Evolutionary conservation across 2,888 invertebrate genomes (phyloP), one percentile per base, ranked within the genome.

Genomic region (Chironomus tentans): DNA sequence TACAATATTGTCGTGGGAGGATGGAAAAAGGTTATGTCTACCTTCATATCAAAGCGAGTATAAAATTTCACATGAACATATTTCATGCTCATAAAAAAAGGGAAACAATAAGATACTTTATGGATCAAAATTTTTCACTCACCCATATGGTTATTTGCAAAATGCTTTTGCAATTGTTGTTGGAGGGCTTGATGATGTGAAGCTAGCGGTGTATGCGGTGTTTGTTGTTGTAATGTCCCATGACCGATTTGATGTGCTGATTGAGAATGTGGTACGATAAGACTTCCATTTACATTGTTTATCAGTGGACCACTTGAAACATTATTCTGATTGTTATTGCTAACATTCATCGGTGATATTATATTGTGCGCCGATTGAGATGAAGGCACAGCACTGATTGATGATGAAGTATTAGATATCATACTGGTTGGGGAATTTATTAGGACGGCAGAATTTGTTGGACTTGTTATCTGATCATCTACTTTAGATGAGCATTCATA

Each of bases 121-220:
- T 38, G 38, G 38, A 38, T 38, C 38, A 38, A 38, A 38, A 38
- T 65, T 24, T 24, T 13, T 4, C 50, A 82, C 84, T 84, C 78
- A 84, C 84, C 84, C 79, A 82, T 83, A 82, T 83, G 84, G 80
- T 81, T 84, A 82, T 82, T 83, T 80, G 82, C 83, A 79, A 87
- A 87, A 80, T 88, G 87, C 81, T 88, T 88, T 80, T 88, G 88
- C 80, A 87, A 85, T 79, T 85, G 88, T 85, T 87, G 84, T 81
- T 88, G 88, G 80, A 87, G 84, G 78, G 87, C 86, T 77, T 88
- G 86, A 83, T 88, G 88, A 80, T 88, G 88, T 81, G 88, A 88
- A 77, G 88, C 84, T 78, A 87, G 84, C 68, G 84, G 83, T 74
- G 84, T 83, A 77, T 82, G 78, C 72, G 83, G 82, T 61, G 82